Evolutionary conservation across 2,113 vertebrate genomes (phyloP).

Genomic region (Phalacrocorax brasilianus): DNA sequence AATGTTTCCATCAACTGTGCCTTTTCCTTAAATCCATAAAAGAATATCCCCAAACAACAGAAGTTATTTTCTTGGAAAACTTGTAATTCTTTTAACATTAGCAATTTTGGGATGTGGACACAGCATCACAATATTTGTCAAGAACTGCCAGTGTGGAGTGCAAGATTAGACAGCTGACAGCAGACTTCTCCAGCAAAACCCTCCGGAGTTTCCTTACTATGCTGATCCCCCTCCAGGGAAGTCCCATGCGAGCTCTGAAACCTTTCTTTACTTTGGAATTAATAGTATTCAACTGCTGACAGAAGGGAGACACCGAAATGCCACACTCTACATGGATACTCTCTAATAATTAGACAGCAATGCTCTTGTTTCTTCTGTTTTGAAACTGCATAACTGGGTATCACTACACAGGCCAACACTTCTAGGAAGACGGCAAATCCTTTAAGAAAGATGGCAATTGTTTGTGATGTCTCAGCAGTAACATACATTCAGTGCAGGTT

Average conservation of each 20-base stretch:
- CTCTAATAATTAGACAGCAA: neutral
- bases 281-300: neutral
- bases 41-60: neutral
- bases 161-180: neutral
- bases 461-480: neutral
- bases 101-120: neutral
- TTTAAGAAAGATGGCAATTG: neutral
- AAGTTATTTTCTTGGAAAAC: neutral
- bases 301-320: neutral
- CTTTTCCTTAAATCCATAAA: neutral
- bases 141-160: neutral
- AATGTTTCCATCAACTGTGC: neutral
- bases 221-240: neutral
- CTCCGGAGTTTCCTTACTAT: neutral
- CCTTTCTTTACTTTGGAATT: neutral
- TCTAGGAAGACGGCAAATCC: neutral
- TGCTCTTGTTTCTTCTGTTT: neutral
- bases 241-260: neutral
- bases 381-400: fast-evolving
- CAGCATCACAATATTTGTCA: neutral
- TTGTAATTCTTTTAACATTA: neutral
- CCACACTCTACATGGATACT: neutral
- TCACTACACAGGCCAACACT: neutral
- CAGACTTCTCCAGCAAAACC: neutral
- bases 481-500: neutral